Evolutionary conservation across 2,797 vertebrate genomes (phyloP).

Genomic region (Simalia tracyae): DNA sequence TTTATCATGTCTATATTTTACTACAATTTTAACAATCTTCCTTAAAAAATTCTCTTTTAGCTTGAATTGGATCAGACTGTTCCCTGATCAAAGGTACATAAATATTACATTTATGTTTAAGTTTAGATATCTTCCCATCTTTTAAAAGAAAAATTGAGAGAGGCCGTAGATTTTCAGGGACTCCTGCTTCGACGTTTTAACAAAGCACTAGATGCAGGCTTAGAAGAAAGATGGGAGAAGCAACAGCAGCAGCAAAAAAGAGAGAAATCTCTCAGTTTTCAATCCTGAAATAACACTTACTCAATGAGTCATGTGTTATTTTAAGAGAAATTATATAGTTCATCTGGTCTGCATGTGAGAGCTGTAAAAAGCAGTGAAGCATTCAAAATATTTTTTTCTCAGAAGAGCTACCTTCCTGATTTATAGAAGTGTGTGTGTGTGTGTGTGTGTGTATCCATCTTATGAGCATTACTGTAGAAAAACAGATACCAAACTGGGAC

Average conservation of each 20-base stretch:
- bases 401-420: background rate
- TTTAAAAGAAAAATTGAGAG: background rate
- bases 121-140: conserved; percentile 1
- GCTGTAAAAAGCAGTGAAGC: background rate
- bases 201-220: background rate
- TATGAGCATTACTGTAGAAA: fast-evolving
- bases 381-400: background rate
- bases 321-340: background rate
- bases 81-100: background rate
- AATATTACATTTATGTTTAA: too few relatives aligned
- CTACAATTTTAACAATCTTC: background rate
- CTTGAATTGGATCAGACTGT: background rate
- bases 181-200: background rate
- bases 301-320: background rate
- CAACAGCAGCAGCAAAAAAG: background rate
- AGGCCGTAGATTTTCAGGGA: background rate
- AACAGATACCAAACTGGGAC: background rate
- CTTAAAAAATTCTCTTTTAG: background rate
- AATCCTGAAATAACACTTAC: background rate
- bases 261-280: background rate
- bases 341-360: background rate
- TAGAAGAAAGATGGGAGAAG: background rate
- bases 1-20: background rate
- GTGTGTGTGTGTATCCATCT: background rate
- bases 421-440: background rate